Percentiles rank a stretch among this genome's conserved stretches.
Evolutionary conservation across 92 coral and sea anemone genomes (phyloP).

Genomic region (Zoanthus solanderi): DNA sequence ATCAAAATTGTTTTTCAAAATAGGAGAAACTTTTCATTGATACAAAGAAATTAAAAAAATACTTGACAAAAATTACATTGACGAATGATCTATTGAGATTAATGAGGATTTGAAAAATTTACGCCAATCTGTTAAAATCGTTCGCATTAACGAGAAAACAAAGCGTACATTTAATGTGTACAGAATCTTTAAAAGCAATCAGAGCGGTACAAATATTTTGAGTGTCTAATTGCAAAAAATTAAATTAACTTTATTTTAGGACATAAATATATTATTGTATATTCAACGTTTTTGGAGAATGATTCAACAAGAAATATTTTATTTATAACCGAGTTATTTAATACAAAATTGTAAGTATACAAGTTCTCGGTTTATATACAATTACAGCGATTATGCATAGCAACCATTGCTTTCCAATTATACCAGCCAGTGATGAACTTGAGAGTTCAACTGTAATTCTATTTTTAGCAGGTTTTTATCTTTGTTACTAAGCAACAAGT

Average conservation of each 20-base stretch:
- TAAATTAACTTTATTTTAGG: neutral
- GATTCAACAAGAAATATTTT: neutral
- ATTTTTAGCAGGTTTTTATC: neutral
- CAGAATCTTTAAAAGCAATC: neutral
- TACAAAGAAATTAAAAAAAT: too few species aligned
- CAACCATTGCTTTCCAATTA: neutral
- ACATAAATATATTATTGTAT: neutral
- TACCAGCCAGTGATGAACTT: neutral
- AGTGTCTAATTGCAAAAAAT: too few species aligned
- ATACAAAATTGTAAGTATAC: neutral
- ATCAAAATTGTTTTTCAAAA: too few species aligned
- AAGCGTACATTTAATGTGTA: neutral
- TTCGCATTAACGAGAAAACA: neutral
- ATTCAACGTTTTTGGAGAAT: neutral
- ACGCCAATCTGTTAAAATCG: neutral
- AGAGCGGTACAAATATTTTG: too few species aligned
- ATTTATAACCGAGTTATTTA: neutral
- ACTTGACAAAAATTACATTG: too few species aligned
- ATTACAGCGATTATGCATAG: neutral
- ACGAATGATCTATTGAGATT: neutral
- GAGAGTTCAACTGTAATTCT: neutral
- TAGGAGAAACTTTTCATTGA: too few species aligned
- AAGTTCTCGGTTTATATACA: neutral
- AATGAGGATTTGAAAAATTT: neutral
- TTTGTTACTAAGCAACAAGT: neutral